phyloP scores from a whole-genome alignment of 2,797 vertebrate species.

The Nannoperca australis region DNA sequence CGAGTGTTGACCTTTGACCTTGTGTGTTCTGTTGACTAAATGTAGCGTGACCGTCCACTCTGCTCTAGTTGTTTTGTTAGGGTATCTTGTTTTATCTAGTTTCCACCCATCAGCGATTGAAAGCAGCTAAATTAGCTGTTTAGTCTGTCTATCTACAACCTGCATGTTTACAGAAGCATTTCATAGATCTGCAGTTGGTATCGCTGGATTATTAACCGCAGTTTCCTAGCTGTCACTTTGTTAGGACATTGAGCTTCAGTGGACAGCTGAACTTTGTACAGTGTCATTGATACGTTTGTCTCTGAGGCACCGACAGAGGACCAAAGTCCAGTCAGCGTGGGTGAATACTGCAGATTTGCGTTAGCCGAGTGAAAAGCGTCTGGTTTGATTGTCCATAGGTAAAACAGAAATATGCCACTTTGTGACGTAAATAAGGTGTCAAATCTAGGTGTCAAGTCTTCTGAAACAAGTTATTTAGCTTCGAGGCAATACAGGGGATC shows the following conservation, averaged over 20 bases:
- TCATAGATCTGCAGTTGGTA: neutral
- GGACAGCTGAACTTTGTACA: slow-evolving; percentile 63
- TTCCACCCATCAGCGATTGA: neutral
- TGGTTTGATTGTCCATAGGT: neutral
- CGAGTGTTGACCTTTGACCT: slow-evolving; percentile 55
- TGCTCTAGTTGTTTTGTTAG: neutral
- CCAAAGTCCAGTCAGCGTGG: slow-evolving; percentile 65
- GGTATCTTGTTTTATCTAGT: neutral
- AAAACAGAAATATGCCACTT: neutral
- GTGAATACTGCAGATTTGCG: neutral
- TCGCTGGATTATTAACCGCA: neutral
- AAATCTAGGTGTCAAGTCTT: fast-evolving
- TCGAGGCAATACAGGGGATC: neutral
- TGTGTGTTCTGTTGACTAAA: slow-evolving; percentile 12
- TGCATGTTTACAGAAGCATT: neutral
- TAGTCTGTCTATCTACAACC: neutral
- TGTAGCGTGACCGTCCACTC: neutral
- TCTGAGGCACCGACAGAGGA: slow-evolving; percentile 10
- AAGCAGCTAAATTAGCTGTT: neutral
- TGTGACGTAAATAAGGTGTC: neutral
- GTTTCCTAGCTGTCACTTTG: neutral
- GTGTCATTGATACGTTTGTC: slow-evolving; percentile 21
- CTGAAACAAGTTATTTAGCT: neutral
- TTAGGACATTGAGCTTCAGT: neutral
- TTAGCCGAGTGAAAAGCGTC: neutral